Base-by-base conservation (phyloP, 2,797 vertebrate genomes). In the Adelosebastes latens region DNA sequence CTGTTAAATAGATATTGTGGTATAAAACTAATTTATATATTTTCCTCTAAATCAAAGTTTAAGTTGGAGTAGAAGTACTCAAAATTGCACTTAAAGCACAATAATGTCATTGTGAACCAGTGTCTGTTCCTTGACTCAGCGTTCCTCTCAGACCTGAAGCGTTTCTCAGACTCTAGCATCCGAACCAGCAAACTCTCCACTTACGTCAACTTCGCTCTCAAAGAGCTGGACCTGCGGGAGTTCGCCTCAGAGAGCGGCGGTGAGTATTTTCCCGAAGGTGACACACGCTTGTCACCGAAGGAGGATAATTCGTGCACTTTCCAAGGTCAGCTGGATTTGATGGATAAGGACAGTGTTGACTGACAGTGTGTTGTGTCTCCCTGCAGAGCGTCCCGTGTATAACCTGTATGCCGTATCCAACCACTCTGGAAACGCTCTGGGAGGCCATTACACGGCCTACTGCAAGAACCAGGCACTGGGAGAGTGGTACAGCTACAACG, bases 401-500 rank as follows among this genome's bases (percentile, higher is more conserved):
- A 98, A 97, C 94, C 96, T 99, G 81, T 99, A 99, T 0, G 97
- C 98, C 0, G 96, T 99, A 71, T 99, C 98, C 92, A 99, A 99
- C 93, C 98, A 99, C 96, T 96, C 96, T 0, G 98, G 98, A 72
- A 98, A 97, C 85, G 96, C 97, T 59, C 89, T 98, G 95, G 98
- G 98, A 16, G 98, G 98, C 59, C 98, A 99, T 82, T 99, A 99
- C 91, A 99, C 98, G 0, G 97, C 98, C 25, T 99, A 97, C 94
- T 99, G 98, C 93, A 97, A 94, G 80, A 98, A 96, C 92, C 95
- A 97, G 0, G 87, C 91, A 20, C 96, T 97, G 22, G 96, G 96
- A n/a, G 98, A 99, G 81, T 99, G 98, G 98, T 96, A 97, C 94
- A 96, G 92, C 58, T 99, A 97, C 95, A 99, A 99, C 0, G 98